Evolutionary conservation across 2,113 vertebrate genomes (phyloP), one percentile per base, ranked within the genome.

Genomic region (Apus apus): DNA sequence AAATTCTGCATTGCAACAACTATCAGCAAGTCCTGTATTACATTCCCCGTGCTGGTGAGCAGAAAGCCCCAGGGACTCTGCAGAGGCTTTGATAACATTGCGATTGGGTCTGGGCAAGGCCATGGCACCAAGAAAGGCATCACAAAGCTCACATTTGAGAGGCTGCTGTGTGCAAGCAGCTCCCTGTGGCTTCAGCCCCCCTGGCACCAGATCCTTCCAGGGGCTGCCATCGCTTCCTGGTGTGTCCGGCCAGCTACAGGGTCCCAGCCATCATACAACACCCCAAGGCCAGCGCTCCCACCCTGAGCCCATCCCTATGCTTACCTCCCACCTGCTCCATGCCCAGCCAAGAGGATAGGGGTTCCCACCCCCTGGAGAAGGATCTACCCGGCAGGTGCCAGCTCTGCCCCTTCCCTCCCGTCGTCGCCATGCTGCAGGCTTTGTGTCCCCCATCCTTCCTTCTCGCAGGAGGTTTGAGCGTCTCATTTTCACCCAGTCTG

Each of bases 281-380:
- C 11, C 46, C 30, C 0, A 0, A 15, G 34, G 21, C 19, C 58
- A 36, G 30, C 3, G 1, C 32, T 71, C 71, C 85, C 38, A 32
- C 25, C 54, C 72, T 5, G 7, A 54, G 14, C 66, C 62, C 60
- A 61, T n/a, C 9, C 84, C 65, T 77, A 66, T 9, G 3, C 92
- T 97, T 66, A 97, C 97, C 96, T 98, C 97, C 94, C 93, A 94
- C 53, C 64, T 91, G 93, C 14, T 93, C 96, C 95, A 89, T 0
- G 22, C 10, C 13, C 32, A 15, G 18, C 8, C 2, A 4, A 36
- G 2, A 5, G 6, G 8, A 0, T 19, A 22, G 2, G 5, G 13
- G 2, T 21, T 84, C 60, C 70, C 61, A 45, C 1, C 3, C 29
- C 38, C 32, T 17, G 5, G 9, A 77, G 75, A 48, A 56, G 67